A percentile compares a stretch with the other conserved stretches of the same genome.
These are phyloP conservation scores for Vanessa atalanta DNA, from an alignment of 1,140 invertebrate species.

Conservation along the genomic window DNA sequence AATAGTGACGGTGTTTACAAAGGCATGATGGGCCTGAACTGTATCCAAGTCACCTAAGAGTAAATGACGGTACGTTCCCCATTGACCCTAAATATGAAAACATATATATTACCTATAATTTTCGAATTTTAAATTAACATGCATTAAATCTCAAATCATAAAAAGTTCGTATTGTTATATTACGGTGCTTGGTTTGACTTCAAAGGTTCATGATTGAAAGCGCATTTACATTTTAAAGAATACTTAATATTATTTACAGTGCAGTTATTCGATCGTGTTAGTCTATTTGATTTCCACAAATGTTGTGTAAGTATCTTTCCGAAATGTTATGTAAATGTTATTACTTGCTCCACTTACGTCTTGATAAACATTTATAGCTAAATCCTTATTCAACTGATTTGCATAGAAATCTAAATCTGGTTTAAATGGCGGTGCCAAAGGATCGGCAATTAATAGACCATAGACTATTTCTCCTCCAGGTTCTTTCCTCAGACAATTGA, in stretches of 20 bases:
- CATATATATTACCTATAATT: no score
- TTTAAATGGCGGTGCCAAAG: conserved; percentile 84
- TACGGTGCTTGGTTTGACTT: no score
- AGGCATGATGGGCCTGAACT: conserved; percentile 84
- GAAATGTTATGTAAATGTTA: no score
- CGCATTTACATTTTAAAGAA: no score
- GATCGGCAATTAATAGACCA: conserved; percentile 85
- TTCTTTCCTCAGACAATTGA: conserved; percentile 83
- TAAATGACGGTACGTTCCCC: conserved; percentile 90
- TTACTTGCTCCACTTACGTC: conserved; percentile 75
- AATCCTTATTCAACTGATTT: conserved; percentile 85
- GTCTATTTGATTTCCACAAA: no score
- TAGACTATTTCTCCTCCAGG: conserved; percentile 82
- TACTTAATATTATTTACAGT: no score
- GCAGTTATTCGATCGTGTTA: no score
- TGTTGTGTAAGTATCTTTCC: no score
- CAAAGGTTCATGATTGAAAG: no score
- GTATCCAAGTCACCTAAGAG: conserved; percentile 74
- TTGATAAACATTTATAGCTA: conserved; percentile 90
- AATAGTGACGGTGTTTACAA: conserved; percentile 87
- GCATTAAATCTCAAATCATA: not conserved
- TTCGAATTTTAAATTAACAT: not conserved
- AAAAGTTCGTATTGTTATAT: no score
- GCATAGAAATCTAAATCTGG: conserved; percentile 83
- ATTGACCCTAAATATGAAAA: conserved; percentile 82